Base-by-base conservation (phyloP, 2,113 vertebrate species). In the Rhodinocichla rosea region DNA sequence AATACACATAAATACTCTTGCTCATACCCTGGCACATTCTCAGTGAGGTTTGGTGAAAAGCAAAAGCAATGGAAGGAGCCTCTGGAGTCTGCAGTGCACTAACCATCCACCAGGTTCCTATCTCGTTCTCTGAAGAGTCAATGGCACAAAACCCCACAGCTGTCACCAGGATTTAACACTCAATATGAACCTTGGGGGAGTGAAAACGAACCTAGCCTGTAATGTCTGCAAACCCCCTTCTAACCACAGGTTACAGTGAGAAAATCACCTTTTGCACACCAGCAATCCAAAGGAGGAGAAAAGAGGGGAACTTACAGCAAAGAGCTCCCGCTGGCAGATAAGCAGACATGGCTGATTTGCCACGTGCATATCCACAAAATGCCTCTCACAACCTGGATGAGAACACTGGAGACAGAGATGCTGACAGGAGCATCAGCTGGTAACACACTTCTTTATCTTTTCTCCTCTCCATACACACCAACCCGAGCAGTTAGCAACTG, bases 321-420 rank as follows among this genome's bases (percentile, higher is more conserved):
- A 35, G 17, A 82, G 5, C 15, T 40, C 6, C 13, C 49, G 30
- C 3, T 7, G 2, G 39, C 7, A 76, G 53, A 44, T 13, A 56
- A 78, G 60, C 28, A 73, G 39, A 56, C 28, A 11, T 11, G 23
- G 22, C 45, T 39, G 7, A 85, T 74, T 53, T 30, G 11, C 18
- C 64, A 45, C 0, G 0, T 27, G 19, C 18, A 27, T 1, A 15
- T 15, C 59, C 60, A 83, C 16, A 26, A 60, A 69, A 57, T 7
- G 11, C 9, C 49, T 73, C 73, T 33, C 70, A 59, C 67, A 79
- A 35, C 2, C 1, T 2, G 4, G 6, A 5, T 16, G 39, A 76
- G 56, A 89, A 11, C 37, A 11, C 37, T 33, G 56, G 52, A 67
- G 26, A 35, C 28, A 50, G 30, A 42, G 26, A 23, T n/a, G 60